A percentile compares a stretch with the other conserved stretches of the same genome.
Evolutionary conservation across 2,113 vertebrate species (phyloP).

Genomic region (Sinocyclocheilus maitianheensis): DNA sequence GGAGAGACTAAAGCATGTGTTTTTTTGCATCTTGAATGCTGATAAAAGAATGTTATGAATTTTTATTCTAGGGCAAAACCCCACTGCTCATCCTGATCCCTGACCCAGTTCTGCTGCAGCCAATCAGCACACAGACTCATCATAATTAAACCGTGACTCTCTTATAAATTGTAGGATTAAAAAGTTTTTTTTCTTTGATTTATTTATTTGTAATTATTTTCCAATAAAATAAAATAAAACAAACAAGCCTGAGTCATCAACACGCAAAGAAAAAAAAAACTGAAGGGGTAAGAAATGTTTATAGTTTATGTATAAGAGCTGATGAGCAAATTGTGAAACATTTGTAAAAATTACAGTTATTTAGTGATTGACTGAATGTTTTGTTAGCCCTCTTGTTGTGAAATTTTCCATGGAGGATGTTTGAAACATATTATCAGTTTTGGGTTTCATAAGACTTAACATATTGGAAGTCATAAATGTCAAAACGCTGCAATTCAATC

Average conservation of each 20-base stretch:
- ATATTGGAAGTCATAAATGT: not conserved
- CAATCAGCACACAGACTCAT: not conserved
- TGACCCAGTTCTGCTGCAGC: slow-evolving; percentile 41
- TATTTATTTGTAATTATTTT: not conserved
- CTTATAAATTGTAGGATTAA: slow-evolving; percentile 5
- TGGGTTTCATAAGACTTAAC: not conserved
- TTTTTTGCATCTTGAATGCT: slow-evolving; percentile 8
- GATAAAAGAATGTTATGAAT: slow-evolving; percentile 30
- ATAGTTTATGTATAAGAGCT: not conserved
- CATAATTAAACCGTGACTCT: slow-evolving; percentile 18
- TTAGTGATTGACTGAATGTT: not conserved
- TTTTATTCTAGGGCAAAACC: slow-evolving; percentile 14
- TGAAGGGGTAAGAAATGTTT: not conserved
- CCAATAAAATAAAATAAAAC: not conserved
- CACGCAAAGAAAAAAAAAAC: not conserved
- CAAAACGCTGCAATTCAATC: not conserved
- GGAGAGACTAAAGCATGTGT: slow-evolving; percentile 37
- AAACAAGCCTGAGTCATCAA: not conserved
- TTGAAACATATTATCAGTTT: not conserved
- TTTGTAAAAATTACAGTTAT: not conserved
- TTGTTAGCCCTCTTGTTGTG: not conserved
- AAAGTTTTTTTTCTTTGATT: not conserved
- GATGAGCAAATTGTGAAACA: not conserved
- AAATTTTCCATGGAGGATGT: not conserved
- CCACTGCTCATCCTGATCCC: slow-evolving; percentile 1